Evolutionary conservation across 2,113 vertebrate genomes (phyloP).

Genomic region (Erinaceus europaeus): DNA sequence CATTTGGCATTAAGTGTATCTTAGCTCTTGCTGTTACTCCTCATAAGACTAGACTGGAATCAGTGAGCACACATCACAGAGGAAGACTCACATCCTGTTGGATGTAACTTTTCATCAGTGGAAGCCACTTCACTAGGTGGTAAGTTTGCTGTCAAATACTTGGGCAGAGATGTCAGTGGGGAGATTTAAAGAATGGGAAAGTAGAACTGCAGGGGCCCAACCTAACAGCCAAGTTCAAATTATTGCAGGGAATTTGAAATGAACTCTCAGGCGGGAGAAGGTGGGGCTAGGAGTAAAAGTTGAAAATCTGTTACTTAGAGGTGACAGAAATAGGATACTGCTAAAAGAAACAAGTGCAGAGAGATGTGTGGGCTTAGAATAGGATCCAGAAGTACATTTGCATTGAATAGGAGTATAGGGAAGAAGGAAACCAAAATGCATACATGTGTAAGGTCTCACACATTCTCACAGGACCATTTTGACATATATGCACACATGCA

Average conservation of each 20-base stretch:
- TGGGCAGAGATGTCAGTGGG: not conserved
- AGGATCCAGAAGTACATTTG: not conserved
- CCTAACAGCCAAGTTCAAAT: not conserved
- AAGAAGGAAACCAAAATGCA: not conserved
- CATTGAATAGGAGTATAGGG: not conserved
- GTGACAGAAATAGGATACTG: not conserved
- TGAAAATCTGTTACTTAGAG: not conserved
- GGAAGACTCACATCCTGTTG: not conserved
- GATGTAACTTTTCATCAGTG: not conserved
- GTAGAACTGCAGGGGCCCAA: not conserved
- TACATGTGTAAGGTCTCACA: not conserved
- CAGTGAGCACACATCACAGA: not conserved
- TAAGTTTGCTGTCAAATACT: not conserved
- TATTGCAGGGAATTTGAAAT: not conserved
- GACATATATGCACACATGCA: not conserved
- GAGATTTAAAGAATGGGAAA: not conserved
- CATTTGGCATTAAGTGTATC: not conserved
- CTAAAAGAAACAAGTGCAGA: not conserved
- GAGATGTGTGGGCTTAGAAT: not conserved
- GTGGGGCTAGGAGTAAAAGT: not conserved
- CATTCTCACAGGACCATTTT: too few species aligned
- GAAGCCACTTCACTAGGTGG: not conserved
- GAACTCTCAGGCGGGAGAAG: not conserved
- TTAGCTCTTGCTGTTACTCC: not conserved
- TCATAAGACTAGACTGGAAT: not conserved